phyloP scores from a whole-genome alignment of 1,140 invertebrate genomes.

The Pemphigus obesinymphae region DNA sequence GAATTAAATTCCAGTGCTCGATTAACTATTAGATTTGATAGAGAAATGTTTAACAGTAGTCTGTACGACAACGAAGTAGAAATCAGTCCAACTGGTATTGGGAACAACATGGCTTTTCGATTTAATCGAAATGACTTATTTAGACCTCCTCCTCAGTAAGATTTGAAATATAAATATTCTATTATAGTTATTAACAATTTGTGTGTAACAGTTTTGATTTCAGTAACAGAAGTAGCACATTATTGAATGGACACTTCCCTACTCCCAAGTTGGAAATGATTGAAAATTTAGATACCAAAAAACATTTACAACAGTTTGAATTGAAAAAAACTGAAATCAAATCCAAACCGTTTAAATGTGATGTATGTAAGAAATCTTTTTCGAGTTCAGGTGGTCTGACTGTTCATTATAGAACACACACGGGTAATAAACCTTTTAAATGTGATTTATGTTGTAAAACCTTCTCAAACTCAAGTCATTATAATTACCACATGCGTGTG shows the following conservation, averaged over 20 bases:
- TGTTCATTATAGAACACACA: conserved; percentile 61
- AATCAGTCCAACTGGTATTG: not conserved
- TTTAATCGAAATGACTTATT: conserved; percentile 31
- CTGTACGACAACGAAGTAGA: conserved; percentile 29
- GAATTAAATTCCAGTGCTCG: conserved; percentile 19
- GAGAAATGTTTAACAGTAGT: conserved; percentile 25
- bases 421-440: conserved; percentile 64
- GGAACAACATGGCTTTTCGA: conserved; percentile 16
- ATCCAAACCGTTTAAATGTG: conserved; percentile 38
- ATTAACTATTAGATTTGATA: conserved; percentile 20
- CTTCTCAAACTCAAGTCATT: conserved; percentile 41
- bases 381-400: conserved; percentile 33
- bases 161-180: not conserved
- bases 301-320: not conserved
- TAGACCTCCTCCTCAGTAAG: conserved; percentile 25
- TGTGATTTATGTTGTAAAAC: conserved; percentile 50
- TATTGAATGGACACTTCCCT: conserved; percentile 19
- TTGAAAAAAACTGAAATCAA: conserved; percentile 12
- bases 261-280: not conserved
- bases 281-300: not conserved
- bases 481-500: conserved; percentile 41
- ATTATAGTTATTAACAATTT: not conserved
- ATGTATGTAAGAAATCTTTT: conserved; percentile 37
- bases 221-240: not conserved
- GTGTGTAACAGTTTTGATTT: conserved; percentile 16